phyloP scores from a whole-genome alignment of 2,888 invertebrate species.

The Eulithis testata region DNA sequence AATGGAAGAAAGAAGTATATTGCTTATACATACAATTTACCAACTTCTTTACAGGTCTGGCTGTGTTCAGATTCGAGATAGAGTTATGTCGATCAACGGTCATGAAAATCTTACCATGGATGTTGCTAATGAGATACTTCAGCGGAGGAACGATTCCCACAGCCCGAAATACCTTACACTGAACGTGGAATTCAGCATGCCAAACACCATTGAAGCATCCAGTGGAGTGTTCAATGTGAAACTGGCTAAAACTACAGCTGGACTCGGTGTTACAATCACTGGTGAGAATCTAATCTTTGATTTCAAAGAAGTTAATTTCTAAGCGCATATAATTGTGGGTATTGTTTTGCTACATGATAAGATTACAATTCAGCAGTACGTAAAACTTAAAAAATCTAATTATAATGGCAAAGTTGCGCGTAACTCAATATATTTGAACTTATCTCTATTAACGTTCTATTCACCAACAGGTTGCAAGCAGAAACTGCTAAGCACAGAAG shows the following conservation, averaged over 20 bases:
- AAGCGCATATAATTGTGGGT: no score
- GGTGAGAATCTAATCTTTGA: conserved; percentile 69
- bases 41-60: conserved; percentile 83
- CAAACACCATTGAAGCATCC: conserved; percentile 95
- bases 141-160: conserved; percentile 84
- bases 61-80: conserved; percentile 91
- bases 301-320: no score
- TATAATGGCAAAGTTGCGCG: no score
- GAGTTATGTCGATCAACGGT: conserved; percentile 93
- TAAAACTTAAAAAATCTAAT: no score
- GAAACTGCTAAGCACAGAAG: conserved; percentile 83
- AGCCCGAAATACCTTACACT: conserved; percentile 88
- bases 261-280: conserved; percentile 95
- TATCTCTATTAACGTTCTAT: no score
- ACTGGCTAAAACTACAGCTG: conserved; percentile 90
- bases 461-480: conserved; percentile 72
- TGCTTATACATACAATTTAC: no score
- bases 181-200: conserved; percentile 95
- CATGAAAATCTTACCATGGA: conserved; percentile 87
- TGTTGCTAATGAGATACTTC: conserved; percentile 85
- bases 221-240: conserved; percentile 96
- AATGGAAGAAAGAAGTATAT: no score
- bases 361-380: no score
- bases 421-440: no score
- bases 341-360: no score